Conservation (phyloP, 1,140 invertebrate species). For the Sycobia sp. region DNA sequence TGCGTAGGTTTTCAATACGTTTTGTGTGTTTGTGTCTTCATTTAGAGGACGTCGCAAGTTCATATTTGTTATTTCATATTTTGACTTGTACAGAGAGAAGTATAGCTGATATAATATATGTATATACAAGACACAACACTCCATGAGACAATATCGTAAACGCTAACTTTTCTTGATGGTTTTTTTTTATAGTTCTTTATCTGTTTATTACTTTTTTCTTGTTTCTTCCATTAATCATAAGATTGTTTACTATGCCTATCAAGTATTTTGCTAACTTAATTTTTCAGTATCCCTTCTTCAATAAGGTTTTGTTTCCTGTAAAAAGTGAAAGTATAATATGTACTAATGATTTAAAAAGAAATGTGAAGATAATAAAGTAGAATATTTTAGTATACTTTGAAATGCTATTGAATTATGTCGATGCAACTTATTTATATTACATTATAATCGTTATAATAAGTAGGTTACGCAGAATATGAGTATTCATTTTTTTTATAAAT, state of each 20-base stretch:
- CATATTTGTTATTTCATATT: slow-evolving; percentile 36
- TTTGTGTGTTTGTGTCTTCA: slow-evolving; percentile 45
- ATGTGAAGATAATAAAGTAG: background rate
- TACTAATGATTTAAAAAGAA: background rate
- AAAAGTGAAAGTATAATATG: slow-evolving; percentile 16
- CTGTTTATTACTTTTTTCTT: background rate
- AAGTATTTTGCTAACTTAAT: slow-evolving; percentile 31
- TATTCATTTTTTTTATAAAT: background rate
- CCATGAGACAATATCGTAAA: slow-evolving; percentile 59
- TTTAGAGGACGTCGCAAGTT: slow-evolving; percentile 36
- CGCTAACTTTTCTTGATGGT: slow-evolving; percentile 53
- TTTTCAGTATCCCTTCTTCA: slow-evolving; percentile 30
- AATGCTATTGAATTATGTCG: background rate
- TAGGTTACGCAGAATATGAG: too few species aligned
- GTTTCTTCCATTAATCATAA: slow-evolving; percentile 37
- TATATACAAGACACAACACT: slow-evolving; percentile 63
- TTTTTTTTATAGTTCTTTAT: slow-evolving; percentile 40
- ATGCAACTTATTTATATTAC: background rate
- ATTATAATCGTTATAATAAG: background rate
- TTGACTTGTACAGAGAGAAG: slow-evolving; percentile 56
- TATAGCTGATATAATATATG: slow-evolving; percentile 55
- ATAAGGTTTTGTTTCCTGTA: slow-evolving; percentile 36
- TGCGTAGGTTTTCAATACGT: slow-evolving; percentile 49
- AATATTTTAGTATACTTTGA: background rate
- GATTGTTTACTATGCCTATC: slow-evolving; percentile 36